phyloP scores from a whole-genome alignment of 2,113 vertebrate species.

The Microcebus jonahi region DNA sequence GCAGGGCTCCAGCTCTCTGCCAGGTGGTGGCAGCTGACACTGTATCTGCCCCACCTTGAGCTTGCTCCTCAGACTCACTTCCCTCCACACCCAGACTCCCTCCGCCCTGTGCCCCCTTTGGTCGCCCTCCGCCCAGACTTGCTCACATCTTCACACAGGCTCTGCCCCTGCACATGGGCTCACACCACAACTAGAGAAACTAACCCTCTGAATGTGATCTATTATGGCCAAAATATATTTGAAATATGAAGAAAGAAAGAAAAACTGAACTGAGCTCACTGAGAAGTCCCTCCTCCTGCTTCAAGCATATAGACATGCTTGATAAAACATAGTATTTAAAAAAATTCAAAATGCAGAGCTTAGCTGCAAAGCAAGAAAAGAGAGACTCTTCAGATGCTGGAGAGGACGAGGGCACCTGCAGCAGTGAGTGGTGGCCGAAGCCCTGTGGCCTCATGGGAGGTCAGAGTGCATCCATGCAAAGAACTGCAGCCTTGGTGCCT shows the following conservation, averaged over 20 bases:
- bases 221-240: background rate
- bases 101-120: background rate
- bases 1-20: background rate
- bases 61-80: background rate
- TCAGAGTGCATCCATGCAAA: background rate
- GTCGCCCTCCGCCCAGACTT: background rate
- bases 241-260: background rate
- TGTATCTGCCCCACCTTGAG: background rate
- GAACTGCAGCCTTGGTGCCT: background rate
- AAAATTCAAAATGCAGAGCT: slow-evolving; percentile 1
- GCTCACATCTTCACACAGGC: background rate
- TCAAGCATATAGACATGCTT: background rate
- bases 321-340: background rate
- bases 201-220: background rate
- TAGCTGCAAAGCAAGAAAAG: background rate
- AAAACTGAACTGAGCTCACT: background rate
- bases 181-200: background rate
- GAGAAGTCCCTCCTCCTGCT: background rate
- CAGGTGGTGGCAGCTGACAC: background rate
- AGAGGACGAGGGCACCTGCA: background rate
- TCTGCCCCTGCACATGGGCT: background rate
- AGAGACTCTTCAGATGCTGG: background rate
- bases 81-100: background rate
- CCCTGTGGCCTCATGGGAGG: background rate
- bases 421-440: background rate